A percentile compares a stretch with the other conserved stretches of the same genome.
These are phyloP conservation scores for Drosophila teissieri DNA, from an alignment of 1,140 invertebrate genomes.

Conservation along the genomic window DNA sequence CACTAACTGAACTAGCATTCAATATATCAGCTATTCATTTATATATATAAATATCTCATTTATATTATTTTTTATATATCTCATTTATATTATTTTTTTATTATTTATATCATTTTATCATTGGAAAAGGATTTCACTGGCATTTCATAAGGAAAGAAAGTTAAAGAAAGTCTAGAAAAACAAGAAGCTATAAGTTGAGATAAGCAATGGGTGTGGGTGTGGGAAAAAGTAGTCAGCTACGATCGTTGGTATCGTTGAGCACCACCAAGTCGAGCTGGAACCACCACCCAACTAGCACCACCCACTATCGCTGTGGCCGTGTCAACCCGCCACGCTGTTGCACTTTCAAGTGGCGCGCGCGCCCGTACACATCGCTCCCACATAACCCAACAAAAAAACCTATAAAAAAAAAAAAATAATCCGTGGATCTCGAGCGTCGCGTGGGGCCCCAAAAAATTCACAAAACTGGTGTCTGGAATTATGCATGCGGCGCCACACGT, in stretches of 20 bases:
- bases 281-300: background rate
- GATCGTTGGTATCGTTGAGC: slow-evolving; percentile 5
- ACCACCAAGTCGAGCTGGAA: background rate
- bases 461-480: slow-evolving; percentile 77
- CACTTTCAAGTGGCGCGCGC: slow-evolving; percentile 67
- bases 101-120: too few species aligned
- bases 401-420: slow-evolving; percentile 1
- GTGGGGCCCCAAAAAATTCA: slow-evolving; percentile 48
- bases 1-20: background rate
- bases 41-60: too few species aligned
- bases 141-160: too few species aligned
- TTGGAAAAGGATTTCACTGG: too few species aligned
- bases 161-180: too few species aligned
- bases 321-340: slow-evolving; percentile 14
- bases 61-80: too few species aligned
- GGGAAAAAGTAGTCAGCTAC: background rate
- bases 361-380: slow-evolving; percentile 60
- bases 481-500: slow-evolving; percentile 75
- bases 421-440: slow-evolving; percentile 40
- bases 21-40: too few species aligned
- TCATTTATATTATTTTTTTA: too few species aligned
- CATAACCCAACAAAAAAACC: background rate
- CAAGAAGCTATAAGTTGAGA: too few species aligned
- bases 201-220: too few species aligned
- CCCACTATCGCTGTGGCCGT: slow-evolving; percentile 14